A percentile compares a stretch with the other conserved stretches of the same genome.
These are phyloP conservation scores for Nebria salina DNA, from an alignment of 2,888 invertebrate genomes.

Conservation along the genomic window DNA sequence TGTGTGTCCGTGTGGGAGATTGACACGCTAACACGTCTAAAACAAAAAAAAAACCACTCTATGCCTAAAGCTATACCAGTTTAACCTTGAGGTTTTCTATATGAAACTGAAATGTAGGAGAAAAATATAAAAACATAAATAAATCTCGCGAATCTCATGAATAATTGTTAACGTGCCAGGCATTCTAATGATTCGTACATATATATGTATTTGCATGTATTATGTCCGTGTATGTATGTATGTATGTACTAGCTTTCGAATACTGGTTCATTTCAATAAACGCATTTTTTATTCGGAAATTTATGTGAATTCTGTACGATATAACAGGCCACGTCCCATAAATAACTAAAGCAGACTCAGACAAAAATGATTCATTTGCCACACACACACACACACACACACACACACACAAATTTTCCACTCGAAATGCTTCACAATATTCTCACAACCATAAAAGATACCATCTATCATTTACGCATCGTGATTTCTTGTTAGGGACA, in stretches of 20 bases:
- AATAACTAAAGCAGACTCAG: not conserved
- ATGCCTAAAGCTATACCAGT: too few species aligned
- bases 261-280: not conserved
- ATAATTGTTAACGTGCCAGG: not conserved
- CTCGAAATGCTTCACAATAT: not conserved
- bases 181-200: not conserved
- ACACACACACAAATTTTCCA: not conserved
- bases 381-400: constrained; percentile 21
- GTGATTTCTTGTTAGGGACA: too few species aligned
- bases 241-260: not conserved
- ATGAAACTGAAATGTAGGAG: not conserved
- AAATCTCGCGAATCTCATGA: not conserved
- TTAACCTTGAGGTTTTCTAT: not conserved
- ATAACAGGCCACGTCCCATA: not conserved
- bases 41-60: too few species aligned
- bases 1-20: too few species aligned
- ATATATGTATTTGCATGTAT: not conserved
- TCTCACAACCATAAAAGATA: not conserved
- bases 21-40: too few species aligned
- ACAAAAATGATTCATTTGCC: constrained; percentile 2
- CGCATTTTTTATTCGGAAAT: not conserved
- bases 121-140: not conserved
- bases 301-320: not conserved
- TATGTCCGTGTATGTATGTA: not conserved
- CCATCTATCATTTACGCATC: too few species aligned